Conservation (phyloP, 2,113 vertebrate species). For the Ammodytes dubius region DNA sequence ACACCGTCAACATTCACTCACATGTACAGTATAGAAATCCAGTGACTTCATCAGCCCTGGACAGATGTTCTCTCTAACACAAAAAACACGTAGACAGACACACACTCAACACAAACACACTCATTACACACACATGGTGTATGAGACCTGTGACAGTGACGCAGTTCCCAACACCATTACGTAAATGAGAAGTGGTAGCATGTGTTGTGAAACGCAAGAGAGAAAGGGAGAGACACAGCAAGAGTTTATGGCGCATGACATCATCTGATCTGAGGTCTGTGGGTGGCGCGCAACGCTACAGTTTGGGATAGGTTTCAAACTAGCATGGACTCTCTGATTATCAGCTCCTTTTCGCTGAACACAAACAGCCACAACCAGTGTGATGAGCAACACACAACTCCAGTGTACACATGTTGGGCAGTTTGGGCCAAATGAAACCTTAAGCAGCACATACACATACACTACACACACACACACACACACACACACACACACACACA, state of each 20-base stretch:
- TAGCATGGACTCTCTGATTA: conserved; percentile 14
- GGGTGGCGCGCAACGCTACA: conserved; percentile 25
- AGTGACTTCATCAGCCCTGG: conserved; percentile 66
- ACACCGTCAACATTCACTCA: conserved; percentile 12
- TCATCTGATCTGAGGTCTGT: conserved; percentile 62
- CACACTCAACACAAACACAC: conserved; percentile 59
- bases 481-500: conserved; percentile 19
- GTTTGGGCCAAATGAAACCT: background rate
- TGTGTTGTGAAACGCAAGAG: conserved; percentile 65
- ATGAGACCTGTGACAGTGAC: conserved; percentile 63
- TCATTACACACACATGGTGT: conserved; percentile 61
- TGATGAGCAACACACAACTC: background rate
- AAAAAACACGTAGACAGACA: conserved; percentile 41
- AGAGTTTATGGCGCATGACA: conserved; percentile 55
- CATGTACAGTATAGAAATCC: conserved; percentile 38
- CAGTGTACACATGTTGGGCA: background rate
- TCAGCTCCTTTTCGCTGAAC: conserved; percentile 1
- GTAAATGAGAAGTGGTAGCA: conserved; percentile 74
- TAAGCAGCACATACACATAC: conserved; percentile 18
- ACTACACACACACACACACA: conserved; percentile 18
- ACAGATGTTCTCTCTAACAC: conserved; percentile 77
- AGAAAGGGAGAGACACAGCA: conserved; percentile 31
- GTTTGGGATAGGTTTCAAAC: conserved; percentile 28
- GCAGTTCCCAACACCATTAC: conserved; percentile 61
- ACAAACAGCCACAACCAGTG: background rate